Evolutionary conservation across 2,113 vertebrate genomes (phyloP).

Genomic region (Vidua chalybeata): DNA sequence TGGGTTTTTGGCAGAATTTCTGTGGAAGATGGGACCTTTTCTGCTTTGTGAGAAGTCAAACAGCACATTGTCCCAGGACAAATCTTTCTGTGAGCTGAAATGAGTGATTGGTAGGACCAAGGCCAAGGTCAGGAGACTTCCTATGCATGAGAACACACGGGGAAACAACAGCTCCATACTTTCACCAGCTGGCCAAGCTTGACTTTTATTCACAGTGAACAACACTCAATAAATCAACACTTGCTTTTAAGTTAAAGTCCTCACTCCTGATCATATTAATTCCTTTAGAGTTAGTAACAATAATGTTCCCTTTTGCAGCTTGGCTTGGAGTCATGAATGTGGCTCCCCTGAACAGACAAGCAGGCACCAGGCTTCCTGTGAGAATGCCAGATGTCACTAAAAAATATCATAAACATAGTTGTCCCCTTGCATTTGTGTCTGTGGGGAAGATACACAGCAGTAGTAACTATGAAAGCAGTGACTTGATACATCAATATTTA

Average conservation of each 20-base stretch:
- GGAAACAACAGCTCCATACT: conserved; percentile 28
- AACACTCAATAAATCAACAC: conserved; percentile 59
- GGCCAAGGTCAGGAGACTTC: conserved; percentile 27
- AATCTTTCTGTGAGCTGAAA: not conserved
- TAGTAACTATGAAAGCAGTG: not conserved
- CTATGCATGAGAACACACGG: not conserved
- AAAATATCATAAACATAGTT: conserved; percentile 17
- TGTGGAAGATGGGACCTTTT: not conserved
- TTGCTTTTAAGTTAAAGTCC: not conserved
- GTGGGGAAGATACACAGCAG: conserved; percentile 20
- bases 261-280: conserved; percentile 12
- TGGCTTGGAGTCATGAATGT: conserved; percentile 54
- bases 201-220: conserved; percentile 5
- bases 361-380: conserved; percentile 68
- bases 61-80: conserved; percentile 15
- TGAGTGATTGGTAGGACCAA: not conserved
- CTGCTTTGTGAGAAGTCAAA: conserved; percentile 8
- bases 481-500: not conserved
- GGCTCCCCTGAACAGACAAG: conserved; percentile 61
- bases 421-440: conserved; percentile 4
- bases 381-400: conserved; percentile 65
- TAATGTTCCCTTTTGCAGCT: conserved; percentile 12
- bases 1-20: not conserved
- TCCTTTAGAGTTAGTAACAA: conserved; percentile 16
- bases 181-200: conserved; percentile 27